These are phyloP conservation scores for Pempheris klunzingeri DNA, from an alignment of 2,797 vertebrate species.

Conservation along the genomic window DNA sequence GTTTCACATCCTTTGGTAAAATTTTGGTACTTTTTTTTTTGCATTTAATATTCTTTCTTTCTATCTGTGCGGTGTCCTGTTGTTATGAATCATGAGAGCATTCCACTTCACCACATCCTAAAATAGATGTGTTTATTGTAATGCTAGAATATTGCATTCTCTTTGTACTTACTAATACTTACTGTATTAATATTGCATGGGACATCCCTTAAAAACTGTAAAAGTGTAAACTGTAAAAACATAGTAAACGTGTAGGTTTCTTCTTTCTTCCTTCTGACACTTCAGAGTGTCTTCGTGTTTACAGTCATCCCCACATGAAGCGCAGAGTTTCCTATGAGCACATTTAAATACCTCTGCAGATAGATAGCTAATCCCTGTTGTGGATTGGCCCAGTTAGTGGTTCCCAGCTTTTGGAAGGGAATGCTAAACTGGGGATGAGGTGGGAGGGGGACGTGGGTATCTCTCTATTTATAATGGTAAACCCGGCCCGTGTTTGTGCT, in stretches of 20 bases:
- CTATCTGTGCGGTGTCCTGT: neutral
- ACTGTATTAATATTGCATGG: constrained; percentile 22
- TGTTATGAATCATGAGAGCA: constrained; percentile 2
- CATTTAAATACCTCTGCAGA: constrained; percentile 77
- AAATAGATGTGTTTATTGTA: constrained; percentile 15
- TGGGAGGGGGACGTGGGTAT: constrained; percentile 62
- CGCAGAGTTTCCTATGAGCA: constrained; percentile 62
- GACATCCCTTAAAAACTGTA: constrained; percentile 38
- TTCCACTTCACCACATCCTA: constrained; percentile 22
- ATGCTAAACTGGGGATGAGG: constrained; percentile 70
- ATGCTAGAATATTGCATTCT: constrained; percentile 26
- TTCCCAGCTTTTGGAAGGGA: constrained; percentile 74
- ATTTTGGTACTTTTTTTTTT: neutral
- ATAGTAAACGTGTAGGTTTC: no score
- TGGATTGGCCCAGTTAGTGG: constrained; percentile 83
- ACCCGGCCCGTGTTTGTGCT: constrained; percentile 75
- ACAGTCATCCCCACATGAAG: constrained; percentile 75
- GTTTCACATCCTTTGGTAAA: neutral
- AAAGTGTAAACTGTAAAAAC: constrained; percentile 27
- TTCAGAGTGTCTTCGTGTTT: constrained; percentile 70
- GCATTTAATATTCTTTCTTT: neutral
- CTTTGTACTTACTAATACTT: constrained; percentile 33
- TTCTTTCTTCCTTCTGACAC: constrained; percentile 43
- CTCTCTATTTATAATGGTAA: constrained; percentile 78
- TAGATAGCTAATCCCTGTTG: constrained; percentile 79